Evolutionary conservation across 64 coral and sea anemone species (phyloP), one percentile per base, ranked within the genome.

Genomic region (Dendronephthya gigantea): DNA sequence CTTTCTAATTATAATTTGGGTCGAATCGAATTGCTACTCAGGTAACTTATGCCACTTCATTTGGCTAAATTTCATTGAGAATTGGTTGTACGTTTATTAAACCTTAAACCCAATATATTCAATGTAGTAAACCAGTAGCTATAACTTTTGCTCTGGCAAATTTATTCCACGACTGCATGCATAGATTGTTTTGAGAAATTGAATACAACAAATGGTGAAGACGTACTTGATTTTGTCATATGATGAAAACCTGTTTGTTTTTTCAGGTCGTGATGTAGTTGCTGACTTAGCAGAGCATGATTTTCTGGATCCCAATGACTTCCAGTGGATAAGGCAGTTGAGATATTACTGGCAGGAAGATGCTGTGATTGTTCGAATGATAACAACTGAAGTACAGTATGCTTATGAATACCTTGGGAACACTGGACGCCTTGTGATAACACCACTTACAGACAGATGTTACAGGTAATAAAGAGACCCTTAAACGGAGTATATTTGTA

Each of bases 321-420:
- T 96, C 70, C 91, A 96, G 35, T 96, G 94, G 94, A 96, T 96
- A 25, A 96, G 94, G 40, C 94, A 96, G 84, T 83, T 96, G 41
- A 68, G 94, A 40, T 96, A 96, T 84, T 96, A 96, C 89, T 92
- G 91, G 94, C 88, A 96, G 84, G 82, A 83, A 22, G 87, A 87
- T 22, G 43, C 91, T 45, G 94, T 96, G 23, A 86, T 86, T 6
- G 94, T 96, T 6, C 90, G 88, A 69, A 96, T 96, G 94, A 96
- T 96, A 13, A 93, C 94, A 16, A 96, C 94, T 14, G 88, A 91
- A 29, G 94, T 96, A 50, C 81, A 86, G 47, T 96, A 96, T 48
- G 94, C 88, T 15, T 96, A 96, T 37, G 94, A 97, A 35, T 97
- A 97, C 35, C 89, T 97, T 81, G 94, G 94, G 9, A 97, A 97